Base-by-base conservation (phyloP, 2,113 vertebrate genomes). In the Pithys albifrons region DNA sequence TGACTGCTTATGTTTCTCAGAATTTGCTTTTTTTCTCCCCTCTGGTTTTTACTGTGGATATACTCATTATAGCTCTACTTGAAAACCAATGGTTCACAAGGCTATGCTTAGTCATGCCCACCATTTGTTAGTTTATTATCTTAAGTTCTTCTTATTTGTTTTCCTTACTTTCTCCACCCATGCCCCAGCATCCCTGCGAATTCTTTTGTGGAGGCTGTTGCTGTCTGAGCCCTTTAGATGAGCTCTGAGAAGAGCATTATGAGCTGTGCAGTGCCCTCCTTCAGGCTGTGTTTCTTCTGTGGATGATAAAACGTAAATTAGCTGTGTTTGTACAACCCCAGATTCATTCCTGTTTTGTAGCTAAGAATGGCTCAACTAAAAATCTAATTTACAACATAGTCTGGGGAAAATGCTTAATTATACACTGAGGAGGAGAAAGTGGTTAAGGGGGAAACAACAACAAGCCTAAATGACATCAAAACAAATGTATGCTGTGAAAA, bases 351-450 rank as follows among this genome's bases (percentile, higher is more conserved):
- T 78, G 2, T 85, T 85, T 95, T 81, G 72, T 41, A 59, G 45
- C 71, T 57, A 73, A 88, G 91, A 88, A 62, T 28, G 49, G n/a
- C 61, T 96, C 67, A 55, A 80, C 70, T 70, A 18, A 94, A 95
- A 91, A 83, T 76, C 33, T 66, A 67, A 85, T 93, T 86, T 89
- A 59, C 29, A 48, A 7, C 12, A 6, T 35, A 69, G 35, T 91
- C 79, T 80, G 45, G n/a, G 80, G 78, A 46, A 94, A 96, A 70
- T 28, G 45, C 69, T 96, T 96, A 95, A 93, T 97, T 96, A 93
- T 23, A 37, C 27, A 46, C 28, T 28, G 37, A 57, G 55, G 46
- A 75, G 19, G 37, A 72, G 18, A 39, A 82, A 35, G 49, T 78
- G 43, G 14, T 70, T 91, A 92, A 58, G 35, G 29, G 43, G 64